Evolutionary conservation across 2,797 vertebrate genomes (phyloP).

Genomic region (Halcyon leucocephala): DNA sequence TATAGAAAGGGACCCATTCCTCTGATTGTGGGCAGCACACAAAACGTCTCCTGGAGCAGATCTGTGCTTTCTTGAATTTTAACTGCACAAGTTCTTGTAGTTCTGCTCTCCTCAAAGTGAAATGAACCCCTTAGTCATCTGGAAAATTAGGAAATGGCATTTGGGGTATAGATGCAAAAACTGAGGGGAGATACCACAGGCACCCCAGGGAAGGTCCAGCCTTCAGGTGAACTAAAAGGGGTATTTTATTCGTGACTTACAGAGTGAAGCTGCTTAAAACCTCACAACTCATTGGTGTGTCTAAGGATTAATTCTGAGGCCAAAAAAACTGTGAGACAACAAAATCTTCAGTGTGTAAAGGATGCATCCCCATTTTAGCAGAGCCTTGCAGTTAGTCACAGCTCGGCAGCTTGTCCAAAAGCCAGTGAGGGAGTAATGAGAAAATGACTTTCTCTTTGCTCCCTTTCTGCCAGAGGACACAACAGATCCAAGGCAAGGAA

Average conservation of each 20-base stretch:
- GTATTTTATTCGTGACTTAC: neutral
- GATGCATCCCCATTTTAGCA: neutral
- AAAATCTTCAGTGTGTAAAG: neutral
- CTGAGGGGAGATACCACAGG: neutral
- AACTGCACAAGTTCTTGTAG: neutral
- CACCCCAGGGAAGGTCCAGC: neutral
- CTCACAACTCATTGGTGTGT: neutral
- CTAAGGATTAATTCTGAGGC: neutral
- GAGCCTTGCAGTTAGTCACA: neutral
- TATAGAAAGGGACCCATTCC: neutral
- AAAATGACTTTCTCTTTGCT: neutral
- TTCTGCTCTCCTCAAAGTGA: neutral
- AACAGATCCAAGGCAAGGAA: neutral
- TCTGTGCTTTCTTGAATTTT: neutral
- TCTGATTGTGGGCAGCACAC: neutral
- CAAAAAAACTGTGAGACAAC: neutral
- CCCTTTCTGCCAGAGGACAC: neutral
- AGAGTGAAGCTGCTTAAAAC: neutral
- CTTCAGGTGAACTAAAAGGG: neutral
- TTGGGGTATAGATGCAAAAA: neutral
- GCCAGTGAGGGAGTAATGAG: fast-evolving
- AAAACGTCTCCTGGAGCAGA: neutral
- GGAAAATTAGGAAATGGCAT: neutral
- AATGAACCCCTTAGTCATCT: neutral
- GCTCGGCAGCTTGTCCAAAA: neutral